phyloP scores from a whole-genome alignment of 2,113 vertebrate genomes.

The Entelurus aequoreus region DNA sequence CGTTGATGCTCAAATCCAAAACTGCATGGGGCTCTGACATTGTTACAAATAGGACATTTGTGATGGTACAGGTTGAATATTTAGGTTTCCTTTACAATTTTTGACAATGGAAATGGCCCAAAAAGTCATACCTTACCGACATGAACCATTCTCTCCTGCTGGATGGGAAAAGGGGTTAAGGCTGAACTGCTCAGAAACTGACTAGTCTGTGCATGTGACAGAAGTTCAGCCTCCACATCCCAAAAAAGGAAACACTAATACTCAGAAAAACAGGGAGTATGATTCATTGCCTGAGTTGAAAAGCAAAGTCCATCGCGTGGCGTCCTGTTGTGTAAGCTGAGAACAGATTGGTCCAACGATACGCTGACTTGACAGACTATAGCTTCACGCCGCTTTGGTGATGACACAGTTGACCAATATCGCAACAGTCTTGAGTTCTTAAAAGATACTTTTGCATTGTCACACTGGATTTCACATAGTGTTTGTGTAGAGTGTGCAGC shows the following conservation, averaged over 20 bases:
- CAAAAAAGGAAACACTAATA: conserved; percentile 12
- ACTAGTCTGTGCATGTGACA: conserved; percentile 9
- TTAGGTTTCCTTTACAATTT: too few species aligned
- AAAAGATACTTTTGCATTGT: background rate
- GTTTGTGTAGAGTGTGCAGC: background rate
- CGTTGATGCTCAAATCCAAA: too few species aligned
- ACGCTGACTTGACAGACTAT: background rate
- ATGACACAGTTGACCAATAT: conserved; percentile 1
- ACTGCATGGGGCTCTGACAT: too few species aligned
- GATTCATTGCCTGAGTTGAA: conserved; percentile 27
- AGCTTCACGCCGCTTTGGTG: conserved; percentile 1
- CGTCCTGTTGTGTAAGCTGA: conserved; percentile 1
- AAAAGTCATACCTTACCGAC: too few species aligned
- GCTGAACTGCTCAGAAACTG: background rate
- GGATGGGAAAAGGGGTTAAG: background rate
- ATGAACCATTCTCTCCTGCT: too few species aligned
- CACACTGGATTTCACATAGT: background rate
- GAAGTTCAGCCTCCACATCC: background rate
- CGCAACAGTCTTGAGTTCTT: background rate
- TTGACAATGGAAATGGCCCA: too few species aligned
- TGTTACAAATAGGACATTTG: too few species aligned
- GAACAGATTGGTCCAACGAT: background rate
- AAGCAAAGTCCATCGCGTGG: conserved; percentile 10
- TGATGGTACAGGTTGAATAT: too few species aligned
- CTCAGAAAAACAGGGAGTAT: conserved; percentile 27